A percentile compares a stretch with the other conserved stretches of the same genome.
These are phyloP conservation scores for Chamaetylas fuelleborni DNA, from an alignment of 2,113 vertebrate genomes.

Conservation along the genomic window DNA sequence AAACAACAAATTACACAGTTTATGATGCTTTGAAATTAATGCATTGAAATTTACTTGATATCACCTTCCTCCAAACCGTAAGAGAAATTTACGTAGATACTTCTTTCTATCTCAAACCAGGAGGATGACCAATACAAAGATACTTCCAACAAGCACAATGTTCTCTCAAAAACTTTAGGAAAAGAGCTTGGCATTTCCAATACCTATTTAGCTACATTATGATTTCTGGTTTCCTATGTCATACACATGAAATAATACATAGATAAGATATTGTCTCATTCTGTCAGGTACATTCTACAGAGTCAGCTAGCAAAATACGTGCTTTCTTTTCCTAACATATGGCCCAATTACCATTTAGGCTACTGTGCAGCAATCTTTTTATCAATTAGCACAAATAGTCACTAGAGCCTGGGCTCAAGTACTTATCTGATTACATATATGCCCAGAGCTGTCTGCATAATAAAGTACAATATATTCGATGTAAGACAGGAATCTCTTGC, in stretches of 20 bases:
- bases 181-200: not conserved
- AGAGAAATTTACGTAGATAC: not conserved
- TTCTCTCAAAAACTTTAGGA: not conserved
- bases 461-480: not conserved
- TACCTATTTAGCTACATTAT: not conserved
- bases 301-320: rapidly evolving
- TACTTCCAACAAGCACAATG: not conserved
- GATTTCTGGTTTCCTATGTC: not conserved
- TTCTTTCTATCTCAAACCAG: not conserved
- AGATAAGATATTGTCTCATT: not conserved
- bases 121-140: not conserved
- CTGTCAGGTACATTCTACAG: not conserved
- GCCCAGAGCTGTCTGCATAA: not conserved
- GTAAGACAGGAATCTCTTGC: not conserved
- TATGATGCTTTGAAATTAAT: not conserved
- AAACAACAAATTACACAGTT: not conserved
- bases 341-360: not conserved
- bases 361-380: not conserved
- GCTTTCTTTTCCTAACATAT: not conserved
- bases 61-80: not conserved
- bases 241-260: not conserved
- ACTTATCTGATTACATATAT: not conserved
- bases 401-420: not conserved
- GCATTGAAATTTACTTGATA: not conserved
- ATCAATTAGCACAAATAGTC: not conserved